Evolutionary conservation across 2,888 invertebrate species (phyloP).

Genomic region (Ptilodon capucinus): DNA sequence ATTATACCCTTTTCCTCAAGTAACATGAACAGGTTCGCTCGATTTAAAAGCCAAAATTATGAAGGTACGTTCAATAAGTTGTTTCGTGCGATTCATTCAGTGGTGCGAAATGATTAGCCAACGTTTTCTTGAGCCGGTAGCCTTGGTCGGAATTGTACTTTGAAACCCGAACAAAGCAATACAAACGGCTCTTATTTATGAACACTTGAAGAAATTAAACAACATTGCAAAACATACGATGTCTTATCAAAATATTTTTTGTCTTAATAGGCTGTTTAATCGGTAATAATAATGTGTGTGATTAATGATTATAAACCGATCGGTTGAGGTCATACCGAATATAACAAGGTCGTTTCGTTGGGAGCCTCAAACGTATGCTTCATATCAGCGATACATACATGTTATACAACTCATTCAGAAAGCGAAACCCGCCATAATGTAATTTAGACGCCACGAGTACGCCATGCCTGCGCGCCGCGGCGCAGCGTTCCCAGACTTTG

Average conservation of each 20-base stretch:
- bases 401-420: slow-evolving; percentile 27
- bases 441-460: slow-evolving; percentile 77
- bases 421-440: slow-evolving; percentile 69
- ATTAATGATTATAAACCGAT: background rate
- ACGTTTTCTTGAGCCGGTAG: slow-evolving; percentile 67
- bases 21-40: background rate
- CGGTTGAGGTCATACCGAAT: background rate
- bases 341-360: background rate
- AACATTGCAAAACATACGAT: slow-evolving; percentile 31
- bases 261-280: too few relatives aligned
- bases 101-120: slow-evolving; percentile 62
- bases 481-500: slow-evolving; percentile 27
- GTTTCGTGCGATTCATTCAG: slow-evolving; percentile 49
- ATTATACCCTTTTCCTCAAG: slow-evolving; percentile 3
- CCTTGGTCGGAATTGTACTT: slow-evolving; percentile 71
- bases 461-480: slow-evolving; percentile 50
- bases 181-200: slow-evolving; percentile 28
- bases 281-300: slow-evolving; percentile 8
- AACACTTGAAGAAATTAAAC: slow-evolving; percentile 43
- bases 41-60: background rate
- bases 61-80: slow-evolving; percentile 9
- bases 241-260: slow-evolving; percentile 33
- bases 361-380: background rate
- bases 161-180: slow-evolving; percentile 65
- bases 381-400: background rate